A percentile compares a stretch with the other conserved stretches of the same genome.
Conservation (phyloP, 1,140 invertebrate genomes). For the Lordiphosa clarofinis region DNA sequence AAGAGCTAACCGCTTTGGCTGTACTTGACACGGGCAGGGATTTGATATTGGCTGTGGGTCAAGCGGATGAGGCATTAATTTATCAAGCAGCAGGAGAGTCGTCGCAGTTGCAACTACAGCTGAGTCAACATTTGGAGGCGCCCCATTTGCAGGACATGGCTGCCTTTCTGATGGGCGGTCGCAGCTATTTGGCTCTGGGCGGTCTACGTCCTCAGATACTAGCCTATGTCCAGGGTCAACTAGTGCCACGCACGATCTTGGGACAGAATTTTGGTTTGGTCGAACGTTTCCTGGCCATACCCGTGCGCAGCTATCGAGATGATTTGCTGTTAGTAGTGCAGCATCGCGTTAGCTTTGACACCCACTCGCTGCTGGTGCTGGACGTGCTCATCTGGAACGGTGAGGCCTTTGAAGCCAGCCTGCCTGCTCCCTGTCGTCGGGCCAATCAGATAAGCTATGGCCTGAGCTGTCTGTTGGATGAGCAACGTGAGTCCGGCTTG, state of each 20-base stretch:
- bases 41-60: constrained; percentile 59
- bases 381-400: constrained; percentile 81
- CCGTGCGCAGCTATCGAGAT: constrained; percentile 80
- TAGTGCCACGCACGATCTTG: constrained; percentile 69
- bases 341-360: constrained; percentile 78
- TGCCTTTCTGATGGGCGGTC: constrained; percentile 78
- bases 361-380: constrained; percentile 77
- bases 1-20: constrained; percentile 32
- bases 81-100: constrained; percentile 40
- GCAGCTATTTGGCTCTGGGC: constrained; percentile 80
- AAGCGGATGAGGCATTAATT: constrained; percentile 42
- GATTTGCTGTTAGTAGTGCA: constrained; percentile 81
- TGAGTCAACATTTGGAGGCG: constrained; percentile 34
- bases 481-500: constrained; percentile 58
- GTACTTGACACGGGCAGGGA: constrained; percentile 64
- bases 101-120: constrained; percentile 42
- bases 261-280: constrained; percentile 71
- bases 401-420: constrained; percentile 79
- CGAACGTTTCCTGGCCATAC: constrained; percentile 79
- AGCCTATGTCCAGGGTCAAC: constrained; percentile 62
- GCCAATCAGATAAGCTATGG: constrained; percentile 60
- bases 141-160: constrained; percentile 41
- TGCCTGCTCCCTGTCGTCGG: constrained; percentile 78
- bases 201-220: constrained; percentile 79
- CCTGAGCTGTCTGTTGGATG: constrained; percentile 78